Evolutionary conservation across 2,797 vertebrate species (phyloP).

Genomic region (Sebastes ruberrimus): DNA sequence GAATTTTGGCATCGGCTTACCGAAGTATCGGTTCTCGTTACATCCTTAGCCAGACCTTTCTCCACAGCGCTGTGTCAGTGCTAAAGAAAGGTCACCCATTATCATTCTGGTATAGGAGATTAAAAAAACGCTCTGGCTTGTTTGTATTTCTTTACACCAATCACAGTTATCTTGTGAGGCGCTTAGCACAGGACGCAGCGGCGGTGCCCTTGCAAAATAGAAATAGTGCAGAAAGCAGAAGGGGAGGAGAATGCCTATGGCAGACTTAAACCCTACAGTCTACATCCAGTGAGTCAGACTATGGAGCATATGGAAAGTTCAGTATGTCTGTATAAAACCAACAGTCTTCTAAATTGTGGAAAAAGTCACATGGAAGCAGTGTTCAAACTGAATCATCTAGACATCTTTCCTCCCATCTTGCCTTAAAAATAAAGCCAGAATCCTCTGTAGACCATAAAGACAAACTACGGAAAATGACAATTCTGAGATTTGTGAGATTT

Average conservation of each 20-base stretch:
- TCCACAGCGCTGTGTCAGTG: too few species aligned
- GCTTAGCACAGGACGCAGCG: too few species aligned
- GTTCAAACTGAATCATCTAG: not conserved
- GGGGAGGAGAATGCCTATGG: not conserved
- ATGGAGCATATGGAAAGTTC: not conserved
- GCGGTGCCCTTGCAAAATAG: too few species aligned
- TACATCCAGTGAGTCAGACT: not conserved
- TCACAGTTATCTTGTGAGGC: too few species aligned
- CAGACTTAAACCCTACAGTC: not conserved
- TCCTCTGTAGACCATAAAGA: conserved; percentile 8
- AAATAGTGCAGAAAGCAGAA: too few species aligned
- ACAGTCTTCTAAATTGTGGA: not conserved
- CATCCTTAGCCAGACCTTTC: too few species aligned
- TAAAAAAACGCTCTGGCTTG: too few species aligned
- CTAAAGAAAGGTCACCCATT: too few species aligned
- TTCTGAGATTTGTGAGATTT: conserved; percentile 6
- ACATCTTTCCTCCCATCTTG: not conserved
- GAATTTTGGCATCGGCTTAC: too few species aligned
- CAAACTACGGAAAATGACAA: conserved; percentile 19
- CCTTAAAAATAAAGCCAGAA: not conserved
- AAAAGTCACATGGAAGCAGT: not conserved
- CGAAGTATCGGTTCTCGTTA: too few species aligned
- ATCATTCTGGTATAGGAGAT: too few species aligned
- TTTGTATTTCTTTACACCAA: too few species aligned
- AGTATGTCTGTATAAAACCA: not conserved